Percentiles rank a stretch among this genome's conserved stretches.
Conservation (phyloP, 1,140 invertebrate species). For the Whitmania pigra region DNA sequence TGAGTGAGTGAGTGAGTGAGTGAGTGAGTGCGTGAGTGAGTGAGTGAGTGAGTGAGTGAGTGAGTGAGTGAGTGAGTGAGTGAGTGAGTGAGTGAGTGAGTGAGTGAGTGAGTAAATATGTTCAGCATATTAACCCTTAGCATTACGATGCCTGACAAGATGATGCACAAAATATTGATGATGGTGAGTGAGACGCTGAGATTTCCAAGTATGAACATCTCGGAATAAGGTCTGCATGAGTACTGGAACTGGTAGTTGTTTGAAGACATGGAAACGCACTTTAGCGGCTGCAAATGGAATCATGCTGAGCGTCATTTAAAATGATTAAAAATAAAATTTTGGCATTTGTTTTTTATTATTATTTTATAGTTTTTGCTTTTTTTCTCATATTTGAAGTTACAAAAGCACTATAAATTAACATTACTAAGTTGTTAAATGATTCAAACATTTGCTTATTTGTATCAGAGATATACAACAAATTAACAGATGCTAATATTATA, state of each 20-base stretch:
- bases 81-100: constrained; percentile 22
- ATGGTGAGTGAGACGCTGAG: not conserved
- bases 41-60: constrained; percentile 19
- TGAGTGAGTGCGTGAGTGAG: constrained; percentile 19
- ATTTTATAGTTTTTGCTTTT: no score
- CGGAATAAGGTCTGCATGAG: not conserved
- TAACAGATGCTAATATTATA: no score
- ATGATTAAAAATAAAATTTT: no score
- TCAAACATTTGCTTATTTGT: no score
- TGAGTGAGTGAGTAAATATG: constrained; percentile 23
- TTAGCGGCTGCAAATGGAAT: not conserved
- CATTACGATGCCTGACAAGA: not conserved
- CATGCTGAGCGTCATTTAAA: no score
- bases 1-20: constrained; percentile 21
- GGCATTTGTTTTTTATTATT: no score
- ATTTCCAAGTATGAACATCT: constrained; percentile 1
- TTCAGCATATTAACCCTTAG: not conserved
- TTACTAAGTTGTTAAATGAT: no score
- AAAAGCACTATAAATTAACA: no score
- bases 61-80: constrained; percentile 21
- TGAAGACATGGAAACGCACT: not conserved
- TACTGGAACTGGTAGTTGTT: constrained; percentile 1
- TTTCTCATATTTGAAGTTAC: no score
- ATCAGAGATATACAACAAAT: no score
- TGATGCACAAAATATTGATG: not conserved